These are phyloP conservation scores for Tamandua tetradactyla DNA, from an alignment of 2,797 vertebrate species.

Conservation along the genomic window DNA sequence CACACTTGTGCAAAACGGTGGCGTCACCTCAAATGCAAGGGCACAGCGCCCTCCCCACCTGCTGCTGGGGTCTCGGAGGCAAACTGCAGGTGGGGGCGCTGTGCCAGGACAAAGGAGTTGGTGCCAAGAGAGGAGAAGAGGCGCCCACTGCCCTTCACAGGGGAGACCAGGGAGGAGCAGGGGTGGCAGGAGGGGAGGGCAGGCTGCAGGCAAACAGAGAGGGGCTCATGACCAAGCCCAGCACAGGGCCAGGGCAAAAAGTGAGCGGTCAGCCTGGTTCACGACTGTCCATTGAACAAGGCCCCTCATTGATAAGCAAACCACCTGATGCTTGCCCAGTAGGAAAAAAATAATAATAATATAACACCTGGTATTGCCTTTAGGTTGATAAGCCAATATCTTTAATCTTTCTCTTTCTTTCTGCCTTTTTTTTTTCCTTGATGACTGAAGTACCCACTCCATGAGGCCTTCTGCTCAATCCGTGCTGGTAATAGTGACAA, in stretches of 20 bases:
- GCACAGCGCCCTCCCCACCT: not conserved
- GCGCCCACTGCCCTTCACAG: not conserved
- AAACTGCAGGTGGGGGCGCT: not conserved
- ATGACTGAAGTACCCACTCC: slow-evolving; percentile 86
- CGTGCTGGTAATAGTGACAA: slow-evolving; percentile 88
- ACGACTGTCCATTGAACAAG: slow-evolving; percentile 74
- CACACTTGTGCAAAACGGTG: not conserved
- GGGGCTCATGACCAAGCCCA: not conserved
- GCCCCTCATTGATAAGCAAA: slow-evolving; percentile 78
- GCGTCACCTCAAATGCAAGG: not conserved
- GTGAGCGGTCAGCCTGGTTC: not conserved
- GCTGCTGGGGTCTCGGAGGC: not conserved
- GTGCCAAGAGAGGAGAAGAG: accelerated
- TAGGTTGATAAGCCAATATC: slow-evolving; percentile 86
- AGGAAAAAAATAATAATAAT: slow-evolving; percentile 79
- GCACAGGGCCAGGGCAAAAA: not conserved
- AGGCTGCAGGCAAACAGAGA: not conserved
- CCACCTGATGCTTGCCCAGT: slow-evolving; percentile 80
- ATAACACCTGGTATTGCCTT: slow-evolving; percentile 83
- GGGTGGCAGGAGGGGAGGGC: not conserved
- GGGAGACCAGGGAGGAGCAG: not conserved
- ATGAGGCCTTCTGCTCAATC: slow-evolving; percentile 88
- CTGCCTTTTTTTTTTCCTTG: slow-evolving; percentile 73
- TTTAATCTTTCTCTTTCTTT: slow-evolving; percentile 80
- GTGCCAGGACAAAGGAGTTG: accelerated